Evolutionary conservation across 30 jellyfish, hydroid and myxozoan species (phyloP), one percentile per base, ranked within the genome.

Genomic region (Clytia hemisphaerica): DNA sequence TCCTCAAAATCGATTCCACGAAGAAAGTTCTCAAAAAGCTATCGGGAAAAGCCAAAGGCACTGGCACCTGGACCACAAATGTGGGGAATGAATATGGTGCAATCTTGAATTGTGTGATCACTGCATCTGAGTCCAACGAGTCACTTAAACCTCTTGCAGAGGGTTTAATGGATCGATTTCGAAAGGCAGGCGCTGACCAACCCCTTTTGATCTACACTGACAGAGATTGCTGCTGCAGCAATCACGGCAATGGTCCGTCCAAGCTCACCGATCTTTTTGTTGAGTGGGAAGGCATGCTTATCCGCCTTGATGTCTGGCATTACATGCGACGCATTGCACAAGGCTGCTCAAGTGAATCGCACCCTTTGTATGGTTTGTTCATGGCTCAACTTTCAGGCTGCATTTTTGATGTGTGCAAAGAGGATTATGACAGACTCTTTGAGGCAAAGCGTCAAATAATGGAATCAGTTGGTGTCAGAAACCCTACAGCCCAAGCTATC

Each of bases 61-160:
- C 76, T 2, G 79, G 86, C 16, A 49, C 61, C 6, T 79, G 75
- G 76, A 34, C 35, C 1, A 67, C 84, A 59, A 79, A 79, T 44
- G 79, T 79, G 33, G 93, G 86, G 60, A 79, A 79, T 70, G 93
- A 79, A 50, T 65, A 35, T 12, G 93, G 93, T 3, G 68, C 42
- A 58, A 45, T 79, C 16, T 37, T 61, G 35, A 62, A 70, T n/a
- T 22, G 78, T 27, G 74, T 67, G 6, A 26, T 70, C 33, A 70
- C 73, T 24, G 29, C 77, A 27, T 70, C 76, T 14, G 58, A 42
- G 24, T 45, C 82, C 21, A 45, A 25, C 16, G 57, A 34, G 12
- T 46, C 67, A 6, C 27, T 70, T 22, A 33, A 47, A 40, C 29
- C 77, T 3, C 48, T 48, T 77, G 82, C 82, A 47, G 34, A 70